Evolutionary conservation across 2,113 vertebrate genomes (phyloP).

Genomic region (Malurus melanocephalus): DNA sequence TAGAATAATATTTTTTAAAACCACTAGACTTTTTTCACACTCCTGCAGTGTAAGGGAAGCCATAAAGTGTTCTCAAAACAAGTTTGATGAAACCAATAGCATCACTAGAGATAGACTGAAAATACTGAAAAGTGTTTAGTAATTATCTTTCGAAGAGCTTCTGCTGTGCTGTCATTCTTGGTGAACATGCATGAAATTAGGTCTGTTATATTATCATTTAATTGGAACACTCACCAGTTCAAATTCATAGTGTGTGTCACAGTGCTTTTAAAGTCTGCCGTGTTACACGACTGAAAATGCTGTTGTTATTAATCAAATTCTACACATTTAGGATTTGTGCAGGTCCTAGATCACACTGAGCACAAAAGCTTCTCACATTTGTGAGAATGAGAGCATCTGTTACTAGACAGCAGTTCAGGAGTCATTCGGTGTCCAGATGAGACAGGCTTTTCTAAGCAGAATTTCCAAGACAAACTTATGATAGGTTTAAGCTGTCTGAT

Average conservation of each 20-base stretch:
- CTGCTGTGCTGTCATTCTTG: background rate
- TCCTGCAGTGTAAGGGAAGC: background rate
- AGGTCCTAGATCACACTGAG: background rate
- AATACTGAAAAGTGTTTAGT: background rate
- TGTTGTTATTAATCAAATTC: background rate
- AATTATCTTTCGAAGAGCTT: background rate
- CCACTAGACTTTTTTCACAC: background rate
- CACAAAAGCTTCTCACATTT: background rate
- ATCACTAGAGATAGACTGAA: background rate
- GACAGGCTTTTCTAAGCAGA: background rate
- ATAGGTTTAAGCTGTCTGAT: slow-evolving; percentile 21
- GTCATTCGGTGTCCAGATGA: background rate
- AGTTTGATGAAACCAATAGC: background rate
- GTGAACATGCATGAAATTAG: background rate
- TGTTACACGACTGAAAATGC: background rate
- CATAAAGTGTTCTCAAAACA: background rate
- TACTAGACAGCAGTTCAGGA: background rate
- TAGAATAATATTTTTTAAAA: background rate
- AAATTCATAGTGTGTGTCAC: background rate
- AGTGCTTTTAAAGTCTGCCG: background rate
- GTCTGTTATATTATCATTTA: background rate
- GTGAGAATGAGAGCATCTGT: background rate
- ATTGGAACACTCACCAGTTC: background rate
- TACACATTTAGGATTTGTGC: background rate
- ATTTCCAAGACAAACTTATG: slow-evolving; percentile 17